Base-by-base conservation (phyloP, 2,888 invertebrate species). In the Philereme transversata region DNA sequence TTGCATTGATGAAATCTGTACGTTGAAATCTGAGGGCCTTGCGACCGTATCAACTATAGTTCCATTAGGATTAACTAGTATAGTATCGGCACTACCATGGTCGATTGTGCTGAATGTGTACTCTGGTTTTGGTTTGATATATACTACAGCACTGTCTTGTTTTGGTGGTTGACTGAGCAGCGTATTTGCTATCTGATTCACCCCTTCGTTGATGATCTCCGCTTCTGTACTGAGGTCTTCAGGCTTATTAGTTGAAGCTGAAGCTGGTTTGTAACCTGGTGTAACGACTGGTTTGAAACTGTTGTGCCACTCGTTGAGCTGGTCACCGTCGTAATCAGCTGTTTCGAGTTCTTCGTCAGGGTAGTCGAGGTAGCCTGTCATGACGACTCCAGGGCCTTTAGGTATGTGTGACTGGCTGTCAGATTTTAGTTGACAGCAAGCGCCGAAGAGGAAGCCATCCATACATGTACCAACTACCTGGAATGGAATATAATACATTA, bases 371-470 rank as follows among this genome's bases (percentile, higher is more conserved):
- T 90, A 90, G 47, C 91, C 90, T 0, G 92, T 92, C 88, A 92
- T 90, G 56, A 92, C 87, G 0, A 92, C 83, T 3, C 92, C 92
- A 9, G 92, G 91, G 0, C 92, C 92, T 81, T 92, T 92, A 0
- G 92, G 92, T 22, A 92, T 87, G 56, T 92, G 92, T 0, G 88
- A 87, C 50, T 90, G 90, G 71, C 88, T 90, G 67, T 90, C 89
- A 3, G 93, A 76, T 86, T 87, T 69, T 35, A 97, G 93, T 76
- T 96, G 96, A 78, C 98, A 98, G 83, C 98, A 98, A 0, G 98
- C 97, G 2, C 98, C 98, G 76, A 97, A 97, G n/a, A 97, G 93
- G 81, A 97, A 97, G 0, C 98, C 97, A 76, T 98, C 97, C 96
- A 97, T 97, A 78, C 98, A 98, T 0, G 97, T 96, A 0, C 97